phyloP scores from a whole-genome alignment of 2,797 vertebrate genomes.

The Mus spretus region DNA sequence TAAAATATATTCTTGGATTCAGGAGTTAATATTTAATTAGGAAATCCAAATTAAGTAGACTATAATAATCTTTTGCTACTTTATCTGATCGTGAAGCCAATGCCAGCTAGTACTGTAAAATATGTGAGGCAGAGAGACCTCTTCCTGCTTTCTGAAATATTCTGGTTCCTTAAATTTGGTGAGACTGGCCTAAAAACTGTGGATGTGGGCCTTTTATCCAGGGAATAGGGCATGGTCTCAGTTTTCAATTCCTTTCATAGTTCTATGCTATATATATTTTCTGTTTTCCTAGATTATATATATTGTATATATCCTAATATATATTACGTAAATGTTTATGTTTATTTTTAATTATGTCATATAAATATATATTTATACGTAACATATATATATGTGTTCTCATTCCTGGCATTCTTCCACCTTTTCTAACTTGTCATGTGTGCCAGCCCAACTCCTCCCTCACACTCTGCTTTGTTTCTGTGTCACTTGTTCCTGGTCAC shows the following conservation, averaged over 20 bases:
- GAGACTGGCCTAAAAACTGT: neutral
- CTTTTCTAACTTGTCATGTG: neutral
- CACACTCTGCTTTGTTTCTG: neutral
- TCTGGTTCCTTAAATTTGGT: neutral
- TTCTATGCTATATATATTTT: neutral
- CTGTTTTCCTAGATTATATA: neutral
- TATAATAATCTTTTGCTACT: slow-evolving; percentile 23
- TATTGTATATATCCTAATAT: neutral
- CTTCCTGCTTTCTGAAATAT: slow-evolving; percentile 31
- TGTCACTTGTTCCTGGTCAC: neutral
- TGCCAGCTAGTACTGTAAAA: neutral
- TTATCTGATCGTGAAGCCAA: slow-evolving; percentile 7
- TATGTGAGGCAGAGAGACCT: neutral
- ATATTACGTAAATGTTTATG: too few species aligned
- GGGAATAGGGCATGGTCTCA: neutral
- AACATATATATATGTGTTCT: neutral
- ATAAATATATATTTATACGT: too few species aligned
- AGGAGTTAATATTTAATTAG: slow-evolving; percentile 55
- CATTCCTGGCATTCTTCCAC: neutral
- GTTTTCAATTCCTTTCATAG: neutral
- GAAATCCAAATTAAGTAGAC: slow-evolving; percentile 37
- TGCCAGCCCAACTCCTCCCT: neutral
- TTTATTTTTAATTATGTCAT: too few species aligned
- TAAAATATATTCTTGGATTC: slow-evolving; percentile 6
- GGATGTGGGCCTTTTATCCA: neutral